Base-by-base conservation (phyloP, 2,113 vertebrate genomes). In the Rhynchomys soricoides region DNA sequence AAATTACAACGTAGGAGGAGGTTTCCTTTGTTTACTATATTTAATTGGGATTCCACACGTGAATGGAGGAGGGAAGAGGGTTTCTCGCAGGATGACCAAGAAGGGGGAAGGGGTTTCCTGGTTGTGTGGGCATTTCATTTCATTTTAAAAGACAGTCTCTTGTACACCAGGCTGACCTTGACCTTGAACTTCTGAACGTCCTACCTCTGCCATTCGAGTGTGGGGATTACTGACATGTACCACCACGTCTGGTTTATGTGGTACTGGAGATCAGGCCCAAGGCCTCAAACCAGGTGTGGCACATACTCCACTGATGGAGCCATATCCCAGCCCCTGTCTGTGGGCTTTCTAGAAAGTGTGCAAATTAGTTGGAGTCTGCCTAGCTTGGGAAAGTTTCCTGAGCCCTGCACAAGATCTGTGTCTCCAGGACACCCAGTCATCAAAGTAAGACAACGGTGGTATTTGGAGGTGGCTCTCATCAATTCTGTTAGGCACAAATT, bases 31-130 rank as follows among this genome's bases (percentile, higher is more conserved):
- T 75, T 75, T 62, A 95, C 73, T 95, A 22, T 55, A 0, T 7
- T 98, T 96, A 97, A 97, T 98, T 96, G 70, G 85, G 55, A 89
- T 97, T 96, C 94, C 75, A 70, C 91, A 68, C 55, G 55, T 86
- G 87, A 96, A 64, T 91, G 92, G 88, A 88, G 89, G 89, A 95
- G 50, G 92, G 90, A 90, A 89, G 88, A 88, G 7, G 34, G 40
- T 71, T 50, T 52, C 48, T 66, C n/a, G 50, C n/a, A 45, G 66
- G 29, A 68, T 89, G 12, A 75, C 22, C 59, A 68, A 73, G 85
- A 55, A 91, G 82, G 37, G 64, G 79, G 66, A 7, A 31, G n/a
- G 50, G 26, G n/a, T 57, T 71, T 45, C 52, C 43, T 43, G 66
- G 22, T 59, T 86, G 22, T 43, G 26, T 10, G n/a, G 50, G 15